Percentiles rank a stretch among this genome's conserved stretches.
Conservation (phyloP, 2,113 vertebrate genomes). For the Neomonachus schauinslandi region DNA sequence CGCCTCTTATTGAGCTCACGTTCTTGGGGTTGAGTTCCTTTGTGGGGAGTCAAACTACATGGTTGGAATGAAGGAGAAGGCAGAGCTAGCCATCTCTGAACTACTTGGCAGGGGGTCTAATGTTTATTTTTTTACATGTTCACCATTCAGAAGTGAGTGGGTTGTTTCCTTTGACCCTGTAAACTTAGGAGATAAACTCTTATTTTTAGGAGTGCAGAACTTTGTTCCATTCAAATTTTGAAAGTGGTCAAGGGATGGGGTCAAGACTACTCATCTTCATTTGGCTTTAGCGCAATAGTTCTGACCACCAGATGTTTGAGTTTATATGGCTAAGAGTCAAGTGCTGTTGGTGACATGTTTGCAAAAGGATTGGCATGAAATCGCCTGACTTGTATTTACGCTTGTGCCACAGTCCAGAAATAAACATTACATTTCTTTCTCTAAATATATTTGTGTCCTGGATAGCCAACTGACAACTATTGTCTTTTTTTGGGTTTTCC, state of each 20-base stretch:
- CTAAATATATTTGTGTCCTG: background rate
- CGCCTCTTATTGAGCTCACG: background rate
- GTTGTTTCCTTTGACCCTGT: background rate
- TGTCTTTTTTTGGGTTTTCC: background rate
- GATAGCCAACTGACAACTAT: slow-evolving; percentile 47
- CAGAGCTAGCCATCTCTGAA: background rate
- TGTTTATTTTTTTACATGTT: background rate
- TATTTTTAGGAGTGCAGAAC: background rate
- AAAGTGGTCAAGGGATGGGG: background rate
- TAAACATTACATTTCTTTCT: slow-evolving; percentile 64
- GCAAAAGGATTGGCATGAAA: background rate
- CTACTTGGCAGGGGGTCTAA: background rate
- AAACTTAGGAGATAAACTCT: background rate
- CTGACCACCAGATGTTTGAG: slow-evolving; percentile 38
- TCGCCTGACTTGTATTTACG: slow-evolving; percentile 60
- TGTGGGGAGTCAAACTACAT: background rate
- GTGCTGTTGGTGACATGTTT: slow-evolving; percentile 58
- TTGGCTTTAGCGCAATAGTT: slow-evolving; percentile 61
- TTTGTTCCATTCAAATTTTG: background rate
- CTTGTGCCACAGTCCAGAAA: slow-evolving; percentile 53
- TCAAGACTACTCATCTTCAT: background rate
- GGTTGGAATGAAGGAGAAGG: background rate
- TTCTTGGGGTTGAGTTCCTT: background rate
- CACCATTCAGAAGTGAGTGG: background rate
- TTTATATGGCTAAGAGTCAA: slow-evolving; percentile 46